A percentile compares a stretch with the other conserved stretches of the same genome.
Evolutionary conservation across 2,113 vertebrate genomes (phyloP).

Genomic region (Eolophus roseicapilla): DNA sequence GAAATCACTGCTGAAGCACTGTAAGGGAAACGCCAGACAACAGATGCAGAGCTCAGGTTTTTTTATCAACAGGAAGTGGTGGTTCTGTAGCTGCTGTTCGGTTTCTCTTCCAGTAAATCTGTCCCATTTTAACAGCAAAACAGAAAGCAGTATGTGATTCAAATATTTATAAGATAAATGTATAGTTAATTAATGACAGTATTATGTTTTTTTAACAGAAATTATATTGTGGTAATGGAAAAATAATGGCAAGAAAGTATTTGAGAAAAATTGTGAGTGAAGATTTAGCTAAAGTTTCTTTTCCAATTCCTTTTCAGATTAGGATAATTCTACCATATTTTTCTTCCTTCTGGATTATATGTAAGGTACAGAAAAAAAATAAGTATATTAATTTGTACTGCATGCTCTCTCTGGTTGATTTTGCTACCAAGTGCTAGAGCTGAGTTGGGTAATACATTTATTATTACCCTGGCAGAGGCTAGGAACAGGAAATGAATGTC

Average conservation of each 20-base stretch:
- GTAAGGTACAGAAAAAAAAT: background rate
- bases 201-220: background rate
- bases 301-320: background rate
- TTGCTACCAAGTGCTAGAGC: background rate
- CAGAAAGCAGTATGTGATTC: slow-evolving; percentile 40
- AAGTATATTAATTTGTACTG: background rate
- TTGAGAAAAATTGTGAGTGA: background rate
- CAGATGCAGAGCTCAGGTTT: background rate
- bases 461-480: slow-evolving; percentile 1
- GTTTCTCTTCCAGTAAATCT: slow-evolving; percentile 62
- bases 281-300: background rate
- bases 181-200: background rate
- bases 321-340: background rate
- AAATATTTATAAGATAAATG: slow-evolving; percentile 60
- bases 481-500: slow-evolving; percentile 49
- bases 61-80: slow-evolving; percentile 12
- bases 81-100: slow-evolving; percentile 1
- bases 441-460: background rate
- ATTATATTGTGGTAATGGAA: background rate
- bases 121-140: slow-evolving; percentile 47
- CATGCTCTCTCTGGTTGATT: background rate
- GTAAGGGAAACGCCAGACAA: slow-evolving; percentile 3
- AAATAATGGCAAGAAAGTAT: background rate
- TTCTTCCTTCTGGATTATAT: background rate
- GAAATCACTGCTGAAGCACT: background rate